Base-by-base conservation (phyloP, 2,888 invertebrate genomes). In the Leptura quadrifasciata region DNA sequence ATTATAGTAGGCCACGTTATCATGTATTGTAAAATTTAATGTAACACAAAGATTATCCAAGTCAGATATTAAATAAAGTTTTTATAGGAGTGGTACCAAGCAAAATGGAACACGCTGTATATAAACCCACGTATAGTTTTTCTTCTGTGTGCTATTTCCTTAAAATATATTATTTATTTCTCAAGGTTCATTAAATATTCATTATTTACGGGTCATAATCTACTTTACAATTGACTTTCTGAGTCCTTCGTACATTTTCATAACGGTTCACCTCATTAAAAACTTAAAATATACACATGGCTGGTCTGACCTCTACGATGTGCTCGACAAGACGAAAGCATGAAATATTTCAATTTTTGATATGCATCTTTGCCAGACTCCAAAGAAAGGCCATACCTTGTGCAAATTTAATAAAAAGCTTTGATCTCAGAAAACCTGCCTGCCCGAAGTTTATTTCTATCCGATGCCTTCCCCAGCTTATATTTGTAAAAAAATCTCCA, bases 401-500 rank as follows among this genome's bases (percentile, higher is more conserved):
- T 65, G 72, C 67, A 72, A 75, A 74, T 74, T 74, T 61, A 74
- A 74, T 74, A 74, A 74, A 67, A 74, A 21, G 54, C 64, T 67
- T 67, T 65, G 60, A 52, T 31, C 21, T 39, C 39, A 8, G 52
- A 18, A 24, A 63, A 18, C 31, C 55, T 57, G 55, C 57, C 63
- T 72, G 21, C 35, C 57, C 15, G 54, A n/a, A 10, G 67, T 60
- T 60, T 47, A 58, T 60, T 60, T 52, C 64, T 58, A 27, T 55
- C 68, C 65, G 47, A 74, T 61, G 72, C 60, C 68, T 68, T 64
- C 68, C 57, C 72, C 55, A 27, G 63, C 47, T 63, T 55, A 67
- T 64, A 72, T 77, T 77, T 68, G 69, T 18, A 69, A 67, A 76
- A 72, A 68, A 72, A 64, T 78, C 81, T 72, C 79, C 9, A 18